Conservation (phyloP, 2,113 vertebrate genomes). For the Cephalopterus ornatus region DNA sequence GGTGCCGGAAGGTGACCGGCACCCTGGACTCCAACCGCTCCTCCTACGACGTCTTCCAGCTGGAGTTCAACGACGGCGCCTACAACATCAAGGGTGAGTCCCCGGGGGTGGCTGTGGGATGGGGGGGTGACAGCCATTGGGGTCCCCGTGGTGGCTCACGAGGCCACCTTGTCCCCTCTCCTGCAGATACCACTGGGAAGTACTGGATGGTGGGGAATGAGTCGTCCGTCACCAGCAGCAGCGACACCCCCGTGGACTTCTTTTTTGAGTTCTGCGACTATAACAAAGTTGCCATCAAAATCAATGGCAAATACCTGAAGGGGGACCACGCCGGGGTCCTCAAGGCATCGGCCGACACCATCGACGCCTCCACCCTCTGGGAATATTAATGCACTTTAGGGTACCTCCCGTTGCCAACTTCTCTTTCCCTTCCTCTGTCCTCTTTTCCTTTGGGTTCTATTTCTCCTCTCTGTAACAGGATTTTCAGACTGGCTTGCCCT, state of each 20-base stretch:
- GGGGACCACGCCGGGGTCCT: slow-evolving; percentile 97
- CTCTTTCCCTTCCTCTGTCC: neutral
- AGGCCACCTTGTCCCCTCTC: neutral
- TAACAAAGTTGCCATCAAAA: slow-evolving; percentile 95
- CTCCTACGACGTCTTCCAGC: slow-evolving; percentile 92
- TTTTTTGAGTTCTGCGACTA: slow-evolving; percentile 97
- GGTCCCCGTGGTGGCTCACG: neutral
- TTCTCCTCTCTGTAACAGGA: slow-evolving; percentile 35
- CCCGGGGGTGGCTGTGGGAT: fast-evolving
- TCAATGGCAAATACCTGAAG: slow-evolving; percentile 90
- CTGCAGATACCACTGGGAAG: slow-evolving; percentile 91
- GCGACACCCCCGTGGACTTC: slow-evolving; percentile 90
- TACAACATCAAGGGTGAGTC: slow-evolving; percentile 93
- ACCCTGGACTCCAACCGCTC: slow-evolving; percentile 96
- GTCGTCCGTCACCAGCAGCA: slow-evolving; percentile 93
- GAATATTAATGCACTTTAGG: slow-evolving; percentile 86
- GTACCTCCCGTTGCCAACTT: neutral
- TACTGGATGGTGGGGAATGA: slow-evolving; percentile 96
- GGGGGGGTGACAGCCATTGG: fast-evolving
- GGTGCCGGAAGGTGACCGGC: slow-evolving; percentile 94
- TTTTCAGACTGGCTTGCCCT: slow-evolving; percentile 36
- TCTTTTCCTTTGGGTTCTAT: slow-evolving; percentile 1
- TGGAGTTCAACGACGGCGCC: slow-evolving; percentile 90
- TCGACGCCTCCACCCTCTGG: slow-evolving; percentile 93
- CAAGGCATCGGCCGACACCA: slow-evolving; percentile 89